Evolutionary conservation across 2,797 vertebrate species (phyloP).

Genomic region (Cryptoblepharus egeriae): DNA sequence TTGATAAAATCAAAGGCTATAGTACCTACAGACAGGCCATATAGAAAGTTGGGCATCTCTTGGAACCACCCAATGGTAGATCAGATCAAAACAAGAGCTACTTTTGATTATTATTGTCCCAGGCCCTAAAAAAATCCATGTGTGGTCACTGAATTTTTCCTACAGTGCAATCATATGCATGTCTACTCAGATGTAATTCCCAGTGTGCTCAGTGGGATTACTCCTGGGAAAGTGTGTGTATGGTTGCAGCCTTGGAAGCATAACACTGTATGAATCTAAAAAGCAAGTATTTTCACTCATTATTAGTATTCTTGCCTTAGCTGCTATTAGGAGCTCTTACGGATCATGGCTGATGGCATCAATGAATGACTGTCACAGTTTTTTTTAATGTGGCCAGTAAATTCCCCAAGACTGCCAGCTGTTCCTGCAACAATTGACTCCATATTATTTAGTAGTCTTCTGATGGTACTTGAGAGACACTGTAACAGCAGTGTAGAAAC

Average conservation of each 20-base stretch:
- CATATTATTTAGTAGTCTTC: neutral
- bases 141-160: too few species aligned
- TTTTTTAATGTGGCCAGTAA: neutral
- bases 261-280: neutral
- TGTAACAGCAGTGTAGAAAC: neutral
- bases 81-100: neutral
- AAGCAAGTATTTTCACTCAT: neutral
- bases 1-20: neutral
- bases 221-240: too few species aligned
- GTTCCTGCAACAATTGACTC: neutral
- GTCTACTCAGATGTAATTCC: too few species aligned
- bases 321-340: neutral
- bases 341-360: neutral
- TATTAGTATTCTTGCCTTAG: neutral
- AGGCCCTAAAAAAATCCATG: neutral
- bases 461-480: neutral
- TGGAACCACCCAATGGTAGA: neutral
- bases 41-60: neutral
- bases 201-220: too few species aligned
- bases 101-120: neutral
- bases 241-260: neutral
- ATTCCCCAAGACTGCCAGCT: neutral
- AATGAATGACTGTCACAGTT: neutral
- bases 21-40: too few species aligned
- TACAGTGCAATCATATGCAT: too few species aligned